A percentile compares a stretch with the other conserved stretches of the same genome.
Evolutionary conservation across 2,113 vertebrate species (phyloP).

Genomic region (Crypturellus undulatus): DNA sequence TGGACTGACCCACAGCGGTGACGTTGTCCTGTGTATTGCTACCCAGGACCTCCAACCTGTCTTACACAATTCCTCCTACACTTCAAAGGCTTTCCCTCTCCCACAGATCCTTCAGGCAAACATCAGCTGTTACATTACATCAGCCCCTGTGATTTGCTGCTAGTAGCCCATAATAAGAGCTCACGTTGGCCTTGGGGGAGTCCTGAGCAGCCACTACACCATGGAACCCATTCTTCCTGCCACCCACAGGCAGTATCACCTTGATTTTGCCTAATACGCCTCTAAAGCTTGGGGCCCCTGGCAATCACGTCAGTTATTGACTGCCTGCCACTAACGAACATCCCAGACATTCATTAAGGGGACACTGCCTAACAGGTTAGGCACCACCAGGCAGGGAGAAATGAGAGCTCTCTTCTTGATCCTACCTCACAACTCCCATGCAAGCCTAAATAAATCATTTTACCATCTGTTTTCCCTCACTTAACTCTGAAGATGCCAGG

Average conservation of each 20-base stretch:
- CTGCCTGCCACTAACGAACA: not conserved
- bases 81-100: not conserved
- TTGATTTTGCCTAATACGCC: not conserved
- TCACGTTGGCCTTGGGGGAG: not conserved
- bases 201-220: not conserved
- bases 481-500: not conserved
- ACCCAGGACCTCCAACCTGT: not conserved
- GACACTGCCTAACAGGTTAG: not conserved
- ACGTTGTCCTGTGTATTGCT: not conserved
- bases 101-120: not conserved
- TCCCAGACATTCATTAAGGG: no score
- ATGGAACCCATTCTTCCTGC: not conserved
- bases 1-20: not conserved
- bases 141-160: not conserved
- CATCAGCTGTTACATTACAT: not conserved
- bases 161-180: not conserved
- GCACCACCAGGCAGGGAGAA: not conserved
- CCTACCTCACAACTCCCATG: not conserved
- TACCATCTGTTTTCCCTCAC: not conserved
- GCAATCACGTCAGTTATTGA: not conserved
- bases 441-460: not conserved
- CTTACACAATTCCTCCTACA: fast-evolving
- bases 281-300: not conserved
- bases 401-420: not conserved
- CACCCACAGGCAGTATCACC: not conserved